Base-by-base conservation (phyloP, 2,113 vertebrate species). In the Larimichthys crocea region DNA sequence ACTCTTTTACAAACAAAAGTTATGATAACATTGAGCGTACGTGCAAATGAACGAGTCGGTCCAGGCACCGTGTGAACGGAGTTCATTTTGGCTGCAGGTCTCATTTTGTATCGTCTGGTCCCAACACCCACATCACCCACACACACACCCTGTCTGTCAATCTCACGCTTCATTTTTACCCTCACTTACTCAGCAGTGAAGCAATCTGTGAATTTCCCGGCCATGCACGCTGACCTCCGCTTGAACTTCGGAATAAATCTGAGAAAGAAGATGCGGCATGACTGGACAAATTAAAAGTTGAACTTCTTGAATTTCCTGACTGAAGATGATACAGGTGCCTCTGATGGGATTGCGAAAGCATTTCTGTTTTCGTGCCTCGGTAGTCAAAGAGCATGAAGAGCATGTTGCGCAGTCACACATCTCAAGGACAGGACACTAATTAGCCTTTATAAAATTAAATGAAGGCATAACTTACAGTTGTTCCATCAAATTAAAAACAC, bases 401-500 rank as follows among this genome's bases (percentile, higher is more conserved):
- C 22, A 16, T 4, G 20, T 73, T 57, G 52, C 46, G 42, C 66
- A 73, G 82, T 85, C 79, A 19, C 77, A 48, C 84, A 62, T 79
- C 80, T 87, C 81, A 88, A 93, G 90, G 86, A 79, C 88, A 61
- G 29, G 44, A 70, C 42, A 10, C 31, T 79, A 85, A 92, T 90
- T 86, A 89, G 71, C 59, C 64, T 29, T 48, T 83, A 80, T 79
- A 77, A 69, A 82, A 85, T 81, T 76, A 80, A 90, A 78, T 74
- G 59, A 83, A 80, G 72, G 56, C 84, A 80, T 82, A 90, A 88
- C 77, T 84, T 82, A 61, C 22, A 75, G 60, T 76, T 40, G 8
- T 66, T 88, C 85, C 76, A 73, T 79, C 66, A 76, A 85, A 90
- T 85, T 85, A 88, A 91, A 69, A 83, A 82, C 80, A 59, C 48